phyloP scores from a whole-genome alignment of 2,888 invertebrate species.

The Ennomos fuscantarius region DNA sequence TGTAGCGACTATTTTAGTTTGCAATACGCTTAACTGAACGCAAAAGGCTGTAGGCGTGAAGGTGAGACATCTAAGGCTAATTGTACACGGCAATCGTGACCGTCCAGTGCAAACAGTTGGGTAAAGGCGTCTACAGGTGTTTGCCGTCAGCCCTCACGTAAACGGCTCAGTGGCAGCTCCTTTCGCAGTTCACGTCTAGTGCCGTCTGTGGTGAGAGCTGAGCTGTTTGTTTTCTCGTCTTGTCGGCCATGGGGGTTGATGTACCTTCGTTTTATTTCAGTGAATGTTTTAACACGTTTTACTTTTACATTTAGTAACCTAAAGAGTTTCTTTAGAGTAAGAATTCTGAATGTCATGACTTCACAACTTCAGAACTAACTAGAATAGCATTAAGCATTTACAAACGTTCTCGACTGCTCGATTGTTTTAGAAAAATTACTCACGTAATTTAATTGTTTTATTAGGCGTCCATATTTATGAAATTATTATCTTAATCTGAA shows the following conservation, averaged over 20 bases:
- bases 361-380: slow-evolving; percentile 1
- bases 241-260: slow-evolving; percentile 14
- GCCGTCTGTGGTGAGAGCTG: slow-evolving; percentile 27
- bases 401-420: too few species aligned
- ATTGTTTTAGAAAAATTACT: too few species aligned
- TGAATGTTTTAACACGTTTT: background rate
- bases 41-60: slow-evolving; percentile 52
- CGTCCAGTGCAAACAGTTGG: slow-evolving; percentile 73
- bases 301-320: background rate
- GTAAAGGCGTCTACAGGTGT: slow-evolving; percentile 75
- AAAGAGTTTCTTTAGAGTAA: too few species aligned
- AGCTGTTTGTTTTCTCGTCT: slow-evolving; percentile 31
- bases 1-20: slow-evolving; percentile 30
- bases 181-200: slow-evolving; percentile 51
- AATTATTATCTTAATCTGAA: too few species aligned
- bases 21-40: slow-evolving; percentile 17
- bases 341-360: too few species aligned
- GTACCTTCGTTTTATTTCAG: slow-evolving; percentile 4
- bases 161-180: slow-evolving; percentile 71
- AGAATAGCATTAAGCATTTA: background rate
- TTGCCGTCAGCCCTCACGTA: slow-evolving; percentile 79
- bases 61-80: slow-evolving; percentile 74
- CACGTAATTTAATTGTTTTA: too few species aligned
- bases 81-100: slow-evolving; percentile 75
- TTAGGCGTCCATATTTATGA: too few species aligned